Conservation (phyloP, 2,797 vertebrate genomes). For the Argyrosomus regius region DNA sequence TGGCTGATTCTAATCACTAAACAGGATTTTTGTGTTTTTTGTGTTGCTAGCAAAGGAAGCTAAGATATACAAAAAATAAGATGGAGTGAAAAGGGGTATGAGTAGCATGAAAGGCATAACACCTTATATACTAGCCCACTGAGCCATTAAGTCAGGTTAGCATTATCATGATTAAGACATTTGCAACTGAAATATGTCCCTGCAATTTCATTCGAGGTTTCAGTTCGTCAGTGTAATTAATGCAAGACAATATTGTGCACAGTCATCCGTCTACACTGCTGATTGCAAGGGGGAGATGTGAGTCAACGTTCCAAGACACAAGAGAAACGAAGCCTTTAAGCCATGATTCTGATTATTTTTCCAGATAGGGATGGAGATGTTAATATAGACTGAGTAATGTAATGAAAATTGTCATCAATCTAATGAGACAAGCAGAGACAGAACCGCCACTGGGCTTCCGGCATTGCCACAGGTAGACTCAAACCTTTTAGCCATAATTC, state of each 20-base stretch:
- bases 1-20: slow-evolving; percentile 53
- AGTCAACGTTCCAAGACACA: slow-evolving; percentile 50
- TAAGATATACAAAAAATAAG: slow-evolving; percentile 16
- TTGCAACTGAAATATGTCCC: slow-evolving; percentile 17
- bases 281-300: slow-evolving; percentile 53
- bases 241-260: slow-evolving; percentile 64
- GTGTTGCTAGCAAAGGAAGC: slow-evolving; percentile 3
- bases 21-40: slow-evolving; percentile 25
- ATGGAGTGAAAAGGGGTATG: background rate
- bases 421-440: slow-evolving; percentile 65
- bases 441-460: slow-evolving; percentile 44
- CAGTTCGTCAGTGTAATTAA: slow-evolving; percentile 62
- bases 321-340: slow-evolving; percentile 63
- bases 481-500: slow-evolving; percentile 53
- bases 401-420: slow-evolving; percentile 67
- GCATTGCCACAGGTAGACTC: slow-evolving; percentile 54
- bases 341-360: slow-evolving; percentile 64
- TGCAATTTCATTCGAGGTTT: slow-evolving; percentile 32
- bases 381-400: slow-evolving; percentile 66
- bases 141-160: slow-evolving; percentile 21
- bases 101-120: slow-evolving; percentile 1
- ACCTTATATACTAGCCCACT: background rate
- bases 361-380: slow-evolving; percentile 66
- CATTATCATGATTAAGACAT: slow-evolving; percentile 16
- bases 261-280: slow-evolving; percentile 47